Base-by-base conservation (phyloP, 2,113 vertebrate species). In the Corythoichthys intestinalis region DNA sequence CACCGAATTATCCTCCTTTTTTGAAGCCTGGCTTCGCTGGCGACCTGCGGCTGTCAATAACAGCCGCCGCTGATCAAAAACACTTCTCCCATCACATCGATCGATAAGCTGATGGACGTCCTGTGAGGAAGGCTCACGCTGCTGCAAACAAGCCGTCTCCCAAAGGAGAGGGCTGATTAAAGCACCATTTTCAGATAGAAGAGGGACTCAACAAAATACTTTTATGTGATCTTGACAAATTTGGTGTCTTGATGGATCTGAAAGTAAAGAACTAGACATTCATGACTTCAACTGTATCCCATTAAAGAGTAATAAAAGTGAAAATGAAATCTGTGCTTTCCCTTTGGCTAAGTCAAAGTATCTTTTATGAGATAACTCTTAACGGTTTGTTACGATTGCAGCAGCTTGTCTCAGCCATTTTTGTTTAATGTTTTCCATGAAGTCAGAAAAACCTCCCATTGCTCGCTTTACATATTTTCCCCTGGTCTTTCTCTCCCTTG, bases 81-180 rank as follows among this genome's bases (percentile, higher is more conserved):
- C 73, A 73, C 73, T 86, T 84, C 84, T 77, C 78, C 78, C 83
- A 79, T 83, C 73, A 84, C 81, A 83, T 58, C 41, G 67, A 82
- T 85, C 76, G 67, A 89, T 82, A 1, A 4, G 61, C 37, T 1
- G 13, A 68, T 17, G 69, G 71, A 56, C 50, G 1, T 34, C 68
- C 74, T 69, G 80, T 2, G 66, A 61, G 76, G 70, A 67, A 69
- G 74, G 73, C 69, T 76, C 67, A 1, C 70, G 65, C 70, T 4
- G 66, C 46, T 53, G 49, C 70, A 71, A 73, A 71, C 63, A 57
- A 65, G 67, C 15, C 63, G 1, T 35, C 34, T 73, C 71, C 68
- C 74, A 67, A 74, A 79, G 62, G 3, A 62, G 28, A 0, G 46
- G 65, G 66, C 77, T 77, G 78, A 80, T 66, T 68, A 77, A 65